Conservation (phyloP, 2,888 invertebrate genomes). For the Leptothorax acervorum region DNA sequence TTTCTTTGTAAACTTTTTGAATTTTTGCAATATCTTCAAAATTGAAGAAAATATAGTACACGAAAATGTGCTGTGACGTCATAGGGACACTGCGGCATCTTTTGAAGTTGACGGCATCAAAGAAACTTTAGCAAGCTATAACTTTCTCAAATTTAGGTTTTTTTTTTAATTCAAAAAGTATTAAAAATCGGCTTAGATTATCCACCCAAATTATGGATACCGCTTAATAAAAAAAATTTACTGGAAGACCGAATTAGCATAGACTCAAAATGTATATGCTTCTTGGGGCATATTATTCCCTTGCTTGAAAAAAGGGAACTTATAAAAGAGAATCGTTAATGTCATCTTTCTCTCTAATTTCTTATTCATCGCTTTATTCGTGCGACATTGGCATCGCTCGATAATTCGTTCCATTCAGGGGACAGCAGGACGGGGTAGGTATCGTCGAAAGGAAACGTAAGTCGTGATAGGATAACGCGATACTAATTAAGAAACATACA, state of each 20-base stretch:
- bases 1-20: too few relatives aligned
- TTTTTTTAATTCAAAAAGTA: too few relatives aligned
- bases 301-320: not conserved
- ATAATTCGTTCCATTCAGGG: slow-evolving; percentile 17
- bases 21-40: too few relatives aligned
- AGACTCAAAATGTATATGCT: not conserved
- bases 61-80: too few relatives aligned
- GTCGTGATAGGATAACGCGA: slow-evolving; percentile 47
- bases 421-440: not conserved
- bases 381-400: not conserved
- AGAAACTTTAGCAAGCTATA: too few relatives aligned
- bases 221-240: too few relatives aligned
- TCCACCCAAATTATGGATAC: too few relatives aligned
- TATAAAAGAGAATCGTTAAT: not conserved
- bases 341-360: not conserved
- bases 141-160: too few relatives aligned
- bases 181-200: too few relatives aligned
- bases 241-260: not conserved
- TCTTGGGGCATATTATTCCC: not conserved
- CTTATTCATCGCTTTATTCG: slow-evolving; percentile 1
- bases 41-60: too few relatives aligned
- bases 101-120: too few relatives aligned
- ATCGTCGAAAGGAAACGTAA: slow-evolving; percentile 7
- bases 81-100: too few relatives aligned
- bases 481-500: slow-evolving; percentile 52